Evolutionary conservation across 2,113 vertebrate species (phyloP).

Genomic region (Columba livia): DNA sequence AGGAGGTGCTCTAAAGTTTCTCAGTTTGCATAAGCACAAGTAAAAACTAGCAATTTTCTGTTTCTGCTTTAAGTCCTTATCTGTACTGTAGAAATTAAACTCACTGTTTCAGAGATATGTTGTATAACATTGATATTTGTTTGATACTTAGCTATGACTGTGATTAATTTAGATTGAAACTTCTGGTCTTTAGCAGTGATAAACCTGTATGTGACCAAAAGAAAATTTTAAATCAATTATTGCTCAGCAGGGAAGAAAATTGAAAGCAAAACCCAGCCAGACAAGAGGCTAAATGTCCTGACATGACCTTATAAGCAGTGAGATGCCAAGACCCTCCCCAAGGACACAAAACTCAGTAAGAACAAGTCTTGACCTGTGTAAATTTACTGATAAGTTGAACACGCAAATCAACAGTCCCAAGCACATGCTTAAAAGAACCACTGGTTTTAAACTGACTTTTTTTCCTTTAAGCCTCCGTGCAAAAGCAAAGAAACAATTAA

Average conservation of each 20-base stretch:
- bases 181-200: neutral
- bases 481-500: neutral
- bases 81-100: neutral
- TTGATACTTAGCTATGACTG: neutral
- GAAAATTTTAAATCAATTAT: neutral
- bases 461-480: neutral
- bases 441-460: neutral
- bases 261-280: neutral
- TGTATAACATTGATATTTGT: neutral
- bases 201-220: neutral
- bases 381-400: neutral
- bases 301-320: neutral
- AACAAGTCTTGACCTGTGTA: neutral
- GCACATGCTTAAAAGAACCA: neutral
- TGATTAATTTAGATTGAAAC: neutral
- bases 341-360: neutral
- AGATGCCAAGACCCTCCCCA: neutral
- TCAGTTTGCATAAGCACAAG: neutral
- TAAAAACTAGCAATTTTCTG: neutral
- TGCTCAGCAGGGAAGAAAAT: neutral
- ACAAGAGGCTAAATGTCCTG: neutral
- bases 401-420: neutral
- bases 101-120: neutral
- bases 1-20: neutral
- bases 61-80: neutral